These are phyloP conservation scores for Jacana jacana DNA, from an alignment of 2,113 vertebrate genomes.

Conservation along the genomic window DNA sequence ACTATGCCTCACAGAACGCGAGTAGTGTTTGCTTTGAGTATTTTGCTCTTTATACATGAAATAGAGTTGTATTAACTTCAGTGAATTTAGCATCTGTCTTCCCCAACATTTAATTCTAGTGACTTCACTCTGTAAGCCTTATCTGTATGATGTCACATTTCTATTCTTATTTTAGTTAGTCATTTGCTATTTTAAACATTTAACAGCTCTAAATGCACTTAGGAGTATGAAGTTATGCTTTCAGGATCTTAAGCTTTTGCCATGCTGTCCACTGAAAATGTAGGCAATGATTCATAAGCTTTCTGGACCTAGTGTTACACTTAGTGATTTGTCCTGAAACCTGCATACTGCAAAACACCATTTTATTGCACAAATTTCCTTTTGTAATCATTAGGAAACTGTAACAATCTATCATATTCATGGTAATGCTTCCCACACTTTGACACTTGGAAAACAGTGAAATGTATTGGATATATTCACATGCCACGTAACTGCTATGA, in stretches of 20 bases:
- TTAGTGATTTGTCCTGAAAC: background rate
- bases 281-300: background rate
- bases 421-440: background rate
- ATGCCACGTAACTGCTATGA: background rate
- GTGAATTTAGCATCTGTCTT: background rate
- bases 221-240: background rate
- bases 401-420: background rate
- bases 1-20: background rate
- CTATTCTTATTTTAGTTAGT: background rate
- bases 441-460: background rate
- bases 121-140: background rate
- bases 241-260: background rate
- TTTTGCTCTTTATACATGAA: background rate
- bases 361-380: background rate
- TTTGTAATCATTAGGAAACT: background rate
- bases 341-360: background rate
- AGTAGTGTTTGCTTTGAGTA: background rate
- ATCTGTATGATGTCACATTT: background rate
- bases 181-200: slow-evolving; percentile 6
- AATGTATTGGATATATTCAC: background rate
- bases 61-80: background rate
- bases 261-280: background rate
- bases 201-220: background rate
- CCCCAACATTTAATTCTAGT: background rate
- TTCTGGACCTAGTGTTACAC: background rate